These are phyloP conservation scores for Cavia aperea DNA, from an alignment of 2,113 vertebrate genomes.

Conservation along the genomic window DNA sequence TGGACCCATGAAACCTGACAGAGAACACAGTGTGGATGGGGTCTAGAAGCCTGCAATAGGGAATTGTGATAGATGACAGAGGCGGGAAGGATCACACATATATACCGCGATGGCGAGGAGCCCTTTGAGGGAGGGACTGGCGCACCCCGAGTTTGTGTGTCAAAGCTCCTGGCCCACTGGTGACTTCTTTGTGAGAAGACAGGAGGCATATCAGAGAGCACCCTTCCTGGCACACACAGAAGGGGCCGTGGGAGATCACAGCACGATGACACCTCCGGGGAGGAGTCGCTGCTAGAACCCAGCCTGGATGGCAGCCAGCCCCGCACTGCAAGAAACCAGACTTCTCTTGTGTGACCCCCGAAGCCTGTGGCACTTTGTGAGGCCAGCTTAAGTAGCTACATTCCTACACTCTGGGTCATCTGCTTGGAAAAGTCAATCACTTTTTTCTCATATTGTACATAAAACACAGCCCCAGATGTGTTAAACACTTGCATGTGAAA, in stretches of 20 bases:
- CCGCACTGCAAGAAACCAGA: neutral
- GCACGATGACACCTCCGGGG: neutral
- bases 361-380: neutral
- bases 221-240: neutral
- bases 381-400: neutral
- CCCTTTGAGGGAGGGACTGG: neutral
- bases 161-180: neutral
- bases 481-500: neutral
- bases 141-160: neutral
- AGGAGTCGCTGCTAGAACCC: neutral
- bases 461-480: neutral
- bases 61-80: neutral
- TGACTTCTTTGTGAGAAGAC: neutral
- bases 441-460: neutral
- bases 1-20: neutral
- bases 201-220: neutral
- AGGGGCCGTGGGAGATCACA: neutral
- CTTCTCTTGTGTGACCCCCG: neutral
- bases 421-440: neutral
- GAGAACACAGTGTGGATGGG: neutral
- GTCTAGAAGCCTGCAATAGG: neutral
- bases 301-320: neutral
- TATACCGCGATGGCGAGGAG: neutral
- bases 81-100: neutral
- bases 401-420: neutral